Conservation (phyloP, 64 coral and sea anemone species). For the Trachythela sp. region DNA sequence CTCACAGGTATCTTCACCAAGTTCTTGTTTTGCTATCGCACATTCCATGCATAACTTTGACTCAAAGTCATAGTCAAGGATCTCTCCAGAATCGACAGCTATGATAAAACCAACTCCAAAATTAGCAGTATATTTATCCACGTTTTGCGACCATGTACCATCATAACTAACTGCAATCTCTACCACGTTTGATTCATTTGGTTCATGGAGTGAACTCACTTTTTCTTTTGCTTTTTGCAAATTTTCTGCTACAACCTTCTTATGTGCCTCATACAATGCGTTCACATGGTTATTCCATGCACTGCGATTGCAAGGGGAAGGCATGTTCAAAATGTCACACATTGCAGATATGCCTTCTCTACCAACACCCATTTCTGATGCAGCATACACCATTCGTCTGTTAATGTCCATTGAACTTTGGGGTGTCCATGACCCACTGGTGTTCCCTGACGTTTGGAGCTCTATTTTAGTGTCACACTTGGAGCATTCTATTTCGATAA, state of each 20-base stretch:
- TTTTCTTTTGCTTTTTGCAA: no score
- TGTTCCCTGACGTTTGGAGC: background rate
- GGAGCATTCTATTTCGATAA: background rate
- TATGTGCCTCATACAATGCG: constrained; percentile 36
- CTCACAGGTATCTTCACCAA: background rate
- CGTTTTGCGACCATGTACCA: constrained; percentile 41
- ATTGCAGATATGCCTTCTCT: constrained; percentile 39
- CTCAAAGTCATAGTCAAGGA: constrained; percentile 35
- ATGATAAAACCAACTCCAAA: constrained; percentile 44
- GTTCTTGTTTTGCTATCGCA: background rate
- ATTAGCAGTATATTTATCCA: constrained; percentile 24
- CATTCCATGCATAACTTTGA: constrained; percentile 45
- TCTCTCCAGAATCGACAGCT: constrained; percentile 27
- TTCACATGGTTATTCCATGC: constrained; percentile 39
- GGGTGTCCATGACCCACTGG: background rate
- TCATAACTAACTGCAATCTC: constrained; percentile 47
- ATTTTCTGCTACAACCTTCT: constrained; percentile 22
- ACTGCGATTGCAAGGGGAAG: constrained; percentile 9
- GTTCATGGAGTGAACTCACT: no score
- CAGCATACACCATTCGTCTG: background rate
- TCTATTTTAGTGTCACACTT: background rate
- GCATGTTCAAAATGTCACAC: constrained; percentile 56
- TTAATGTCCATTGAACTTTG: no score
- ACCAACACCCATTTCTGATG: constrained; percentile 41
- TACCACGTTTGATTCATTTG: background rate